Evolutionary conservation across 2,888 invertebrate genomes (phyloP).

Genomic region (Prosopocoilus inquinatus): DNA sequence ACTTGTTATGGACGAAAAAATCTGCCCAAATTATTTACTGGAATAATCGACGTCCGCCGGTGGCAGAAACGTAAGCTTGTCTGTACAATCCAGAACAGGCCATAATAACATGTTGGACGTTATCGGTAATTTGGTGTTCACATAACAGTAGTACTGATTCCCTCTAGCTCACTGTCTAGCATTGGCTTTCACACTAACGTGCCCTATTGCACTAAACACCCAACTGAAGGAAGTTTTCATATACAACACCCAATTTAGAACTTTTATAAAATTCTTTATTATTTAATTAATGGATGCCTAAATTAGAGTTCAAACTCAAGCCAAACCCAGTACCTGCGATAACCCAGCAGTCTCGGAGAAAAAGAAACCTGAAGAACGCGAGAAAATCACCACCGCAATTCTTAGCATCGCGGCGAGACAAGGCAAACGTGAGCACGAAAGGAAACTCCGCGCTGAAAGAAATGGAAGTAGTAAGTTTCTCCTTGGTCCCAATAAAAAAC

Average conservation of each 20-base stretch:
- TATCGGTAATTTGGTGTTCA: slow-evolving; percentile 95
- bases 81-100: slow-evolving; percentile 92
- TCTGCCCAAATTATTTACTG: neutral
- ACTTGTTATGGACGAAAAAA: no score
- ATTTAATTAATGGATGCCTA: slow-evolving; percentile 71
- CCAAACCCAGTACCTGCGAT: slow-evolving; percentile 91
- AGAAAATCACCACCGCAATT: slow-evolving; percentile 95
- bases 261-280: no score
- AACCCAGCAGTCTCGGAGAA: slow-evolving; percentile 97
- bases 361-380: slow-evolving; percentile 96
- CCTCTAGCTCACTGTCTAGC: slow-evolving; percentile 94
- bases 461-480: slow-evolving; percentile 69
- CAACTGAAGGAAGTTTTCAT: slow-evolving; percentile 61
- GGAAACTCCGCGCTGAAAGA: slow-evolving; percentile 47
- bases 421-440: slow-evolving; percentile 1
- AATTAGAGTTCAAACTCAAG: slow-evolving; percentile 89
- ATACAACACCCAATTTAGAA: no score
- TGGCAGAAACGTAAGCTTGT: slow-evolving; percentile 95
- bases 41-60: slow-evolving; percentile 78
- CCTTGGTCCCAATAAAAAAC: neutral
- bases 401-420: slow-evolving; percentile 91
- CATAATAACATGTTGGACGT: slow-evolving; percentile 97
- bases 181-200: slow-evolving; percentile 93
- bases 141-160: slow-evolving; percentile 99
- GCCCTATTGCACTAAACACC: slow-evolving; percentile 89